A percentile compares a stretch with the other conserved stretches of the same genome.
These are phyloP conservation scores for Tolypeutes matacus DNA, from an alignment of 2,797 vertebrate genomes.

Conservation along the genomic window DNA sequence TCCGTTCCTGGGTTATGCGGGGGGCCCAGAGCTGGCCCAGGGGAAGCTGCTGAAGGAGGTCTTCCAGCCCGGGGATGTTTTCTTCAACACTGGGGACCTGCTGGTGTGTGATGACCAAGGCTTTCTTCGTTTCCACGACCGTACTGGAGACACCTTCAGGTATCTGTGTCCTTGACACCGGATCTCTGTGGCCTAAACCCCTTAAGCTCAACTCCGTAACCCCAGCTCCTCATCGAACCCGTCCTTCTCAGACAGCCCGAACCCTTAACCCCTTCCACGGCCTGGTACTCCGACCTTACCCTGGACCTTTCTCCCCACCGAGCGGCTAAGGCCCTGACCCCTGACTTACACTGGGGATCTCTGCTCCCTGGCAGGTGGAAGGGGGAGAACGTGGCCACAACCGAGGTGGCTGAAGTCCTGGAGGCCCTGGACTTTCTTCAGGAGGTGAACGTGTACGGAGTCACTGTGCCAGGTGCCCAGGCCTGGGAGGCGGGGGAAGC, in stretches of 20 bases:
- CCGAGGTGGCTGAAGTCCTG: slow-evolving; percentile 92
- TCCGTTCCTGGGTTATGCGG: slow-evolving; percentile 87
- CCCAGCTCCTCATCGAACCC: neutral
- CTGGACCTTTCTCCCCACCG: neutral
- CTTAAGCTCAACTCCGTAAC: neutral
- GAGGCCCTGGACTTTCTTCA: slow-evolving; percentile 90
- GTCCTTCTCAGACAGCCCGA: neutral
- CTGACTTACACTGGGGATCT: neutral
- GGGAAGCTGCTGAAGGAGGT: slow-evolving; percentile 85
- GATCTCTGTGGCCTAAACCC: neutral
- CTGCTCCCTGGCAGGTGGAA: slow-evolving; percentile 91
- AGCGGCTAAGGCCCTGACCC: neutral
- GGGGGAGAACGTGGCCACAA: slow-evolving; percentile 95
- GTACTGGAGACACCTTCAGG: slow-evolving; percentile 87
- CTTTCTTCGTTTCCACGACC: slow-evolving; percentile 87
- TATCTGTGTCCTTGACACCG: neutral
- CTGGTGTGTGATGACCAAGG: slow-evolving; percentile 83
- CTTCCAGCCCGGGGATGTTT: slow-evolving; percentile 83
- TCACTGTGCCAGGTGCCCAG: slow-evolving; percentile 91
- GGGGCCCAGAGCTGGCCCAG: slow-evolving; percentile 82
- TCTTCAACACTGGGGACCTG: slow-evolving; percentile 88
- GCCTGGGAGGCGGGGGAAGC: neutral
- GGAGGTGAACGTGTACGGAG: slow-evolving; percentile 93
- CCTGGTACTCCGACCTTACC: neutral
- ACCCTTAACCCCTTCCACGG: rapidly evolving